Percentiles rank a stretch among this genome's conserved stretches.
Evolutionary conservation across 2,113 vertebrate species (phyloP).

Genomic region (Columba janthina): DNA sequence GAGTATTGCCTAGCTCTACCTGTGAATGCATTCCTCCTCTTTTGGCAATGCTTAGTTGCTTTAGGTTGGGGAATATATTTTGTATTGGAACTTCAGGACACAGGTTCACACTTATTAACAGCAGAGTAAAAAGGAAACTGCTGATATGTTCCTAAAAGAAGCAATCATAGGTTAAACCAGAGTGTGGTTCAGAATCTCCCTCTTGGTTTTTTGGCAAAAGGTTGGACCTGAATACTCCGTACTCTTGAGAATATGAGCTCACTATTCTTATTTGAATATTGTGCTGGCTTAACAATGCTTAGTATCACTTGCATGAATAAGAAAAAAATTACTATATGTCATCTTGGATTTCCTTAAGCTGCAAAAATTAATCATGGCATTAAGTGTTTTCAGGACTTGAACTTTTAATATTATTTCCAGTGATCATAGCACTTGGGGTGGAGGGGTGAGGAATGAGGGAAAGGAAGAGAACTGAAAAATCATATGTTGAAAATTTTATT

Average conservation of each 20-base stretch:
- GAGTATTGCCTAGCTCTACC: background rate
- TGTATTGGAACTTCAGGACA: background rate
- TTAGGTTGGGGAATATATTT: background rate
- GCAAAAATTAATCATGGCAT: slow-evolving; percentile 42
- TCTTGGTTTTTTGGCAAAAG: background rate
- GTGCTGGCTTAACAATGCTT: slow-evolving; percentile 10
- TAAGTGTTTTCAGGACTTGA: slow-evolving; percentile 49
- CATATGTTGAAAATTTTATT: slow-evolving; percentile 31
- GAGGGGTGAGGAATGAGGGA: background rate
- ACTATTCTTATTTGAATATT: slow-evolving; percentile 9
- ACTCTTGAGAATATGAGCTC: background rate
- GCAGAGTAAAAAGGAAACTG: background rate
- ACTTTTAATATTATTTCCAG: slow-evolving; percentile 62
- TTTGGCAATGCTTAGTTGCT: background rate
- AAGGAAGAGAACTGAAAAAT: slow-evolving; percentile 37
- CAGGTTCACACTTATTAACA: background rate
- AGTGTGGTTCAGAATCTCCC: background rate
- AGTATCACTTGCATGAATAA: slow-evolving; percentile 7
- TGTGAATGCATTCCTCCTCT: background rate
- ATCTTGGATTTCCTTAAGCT: slow-evolving; percentile 36
- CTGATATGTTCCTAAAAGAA: background rate
- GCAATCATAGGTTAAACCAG: background rate
- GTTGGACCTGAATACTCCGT: background rate
- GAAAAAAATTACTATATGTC: slow-evolving; percentile 37
- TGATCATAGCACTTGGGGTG: background rate